A percentile compares a stretch with the other conserved stretches of the same genome.
Evolutionary conservation across 53 echinoderm and acorn worm genomes (phyloP).

Genomic region (Crossaster papposus): DNA sequence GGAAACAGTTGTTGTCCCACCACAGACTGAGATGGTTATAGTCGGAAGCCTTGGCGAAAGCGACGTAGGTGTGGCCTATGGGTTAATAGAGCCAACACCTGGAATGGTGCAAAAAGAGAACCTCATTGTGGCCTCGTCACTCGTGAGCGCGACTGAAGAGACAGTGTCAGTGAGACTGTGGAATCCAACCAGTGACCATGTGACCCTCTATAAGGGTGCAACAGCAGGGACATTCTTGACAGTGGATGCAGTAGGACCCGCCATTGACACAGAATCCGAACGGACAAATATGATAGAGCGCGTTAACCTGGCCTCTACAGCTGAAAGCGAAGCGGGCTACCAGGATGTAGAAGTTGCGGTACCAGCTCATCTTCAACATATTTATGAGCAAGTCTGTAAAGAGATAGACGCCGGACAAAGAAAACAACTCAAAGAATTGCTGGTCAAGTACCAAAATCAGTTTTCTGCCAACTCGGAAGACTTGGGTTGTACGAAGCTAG

Average conservation of each 20-base stretch:
- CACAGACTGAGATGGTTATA: slow-evolving; percentile 1
- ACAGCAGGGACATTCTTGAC: slow-evolving; percentile 41
- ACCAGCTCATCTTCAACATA: neutral
- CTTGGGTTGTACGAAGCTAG: slow-evolving; percentile 22
- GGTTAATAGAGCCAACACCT: neutral
- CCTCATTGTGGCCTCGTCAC: no score
- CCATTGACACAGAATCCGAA: neutral
- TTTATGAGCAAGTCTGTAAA: neutral
- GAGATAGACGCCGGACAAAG: neutral
- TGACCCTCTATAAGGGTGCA: slow-evolving; percentile 50
- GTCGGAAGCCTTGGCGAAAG: neutral
- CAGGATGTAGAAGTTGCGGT: neutral
- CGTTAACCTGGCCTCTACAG: neutral
- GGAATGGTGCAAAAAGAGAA: neutral
- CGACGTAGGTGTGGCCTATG: neutral
- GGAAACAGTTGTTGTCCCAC: neutral
- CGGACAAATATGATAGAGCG: neutral
- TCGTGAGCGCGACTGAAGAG: neutral
- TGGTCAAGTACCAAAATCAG: neutral
- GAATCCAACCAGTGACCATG: slow-evolving; percentile 24
- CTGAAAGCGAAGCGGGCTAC: neutral
- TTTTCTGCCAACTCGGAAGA: slow-evolving; percentile 11
- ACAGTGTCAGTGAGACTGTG: slow-evolving; percentile 34
- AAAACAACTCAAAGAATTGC: neutral
- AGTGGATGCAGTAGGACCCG: slow-evolving; percentile 24